phyloP scores from a whole-genome alignment of 1,140 invertebrate species.

The Drosophila funebris region DNA sequence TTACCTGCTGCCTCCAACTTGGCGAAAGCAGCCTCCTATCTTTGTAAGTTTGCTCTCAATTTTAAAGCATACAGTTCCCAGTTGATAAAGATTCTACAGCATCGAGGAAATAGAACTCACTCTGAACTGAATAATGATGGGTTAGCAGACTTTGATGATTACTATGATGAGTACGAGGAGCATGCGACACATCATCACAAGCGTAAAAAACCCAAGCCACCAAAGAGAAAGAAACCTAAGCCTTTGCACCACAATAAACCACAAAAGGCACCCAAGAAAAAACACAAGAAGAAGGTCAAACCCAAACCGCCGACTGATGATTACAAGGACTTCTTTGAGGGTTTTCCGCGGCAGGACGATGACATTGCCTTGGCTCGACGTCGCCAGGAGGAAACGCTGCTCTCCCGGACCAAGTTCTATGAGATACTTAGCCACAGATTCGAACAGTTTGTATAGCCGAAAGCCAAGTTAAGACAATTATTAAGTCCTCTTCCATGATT shows the following conservation, averaged over 20 bases:
- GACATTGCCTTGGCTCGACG: slow-evolving; percentile 9
- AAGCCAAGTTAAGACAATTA: not conserved
- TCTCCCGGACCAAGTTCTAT: slow-evolving; percentile 67
- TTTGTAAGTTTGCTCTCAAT: slow-evolving; percentile 38
- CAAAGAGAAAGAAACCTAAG: slow-evolving; percentile 37
- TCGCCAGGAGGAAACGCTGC: slow-evolving; percentile 35
- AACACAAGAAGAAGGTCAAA: slow-evolving; percentile 39
- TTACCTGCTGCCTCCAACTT: slow-evolving; percentile 84
- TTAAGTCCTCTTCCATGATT: not conserved
- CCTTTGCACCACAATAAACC: slow-evolving; percentile 29
- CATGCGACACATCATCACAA: slow-evolving; percentile 7
- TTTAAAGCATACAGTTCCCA: not conserved
- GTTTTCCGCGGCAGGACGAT: slow-evolving; percentile 34
- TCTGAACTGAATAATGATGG: not conserved
- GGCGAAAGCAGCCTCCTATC: slow-evolving; percentile 40
- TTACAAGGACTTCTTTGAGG: slow-evolving; percentile 66
- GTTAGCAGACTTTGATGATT: slow-evolving; percentile 34
- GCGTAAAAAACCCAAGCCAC: slow-evolving; percentile 12
- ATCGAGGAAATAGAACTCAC: slow-evolving; percentile 37
- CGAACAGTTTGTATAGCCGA: slow-evolving; percentile 47
- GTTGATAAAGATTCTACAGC: not conserved
- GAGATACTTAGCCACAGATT: slow-evolving; percentile 59
- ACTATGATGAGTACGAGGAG: slow-evolving; percentile 49
- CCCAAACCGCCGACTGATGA: slow-evolving; percentile 24
- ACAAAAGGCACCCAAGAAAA: slow-evolving; percentile 31